phyloP scores from a whole-genome alignment of 2,888 invertebrate genomes.

The Nasonia oneida region DNA sequence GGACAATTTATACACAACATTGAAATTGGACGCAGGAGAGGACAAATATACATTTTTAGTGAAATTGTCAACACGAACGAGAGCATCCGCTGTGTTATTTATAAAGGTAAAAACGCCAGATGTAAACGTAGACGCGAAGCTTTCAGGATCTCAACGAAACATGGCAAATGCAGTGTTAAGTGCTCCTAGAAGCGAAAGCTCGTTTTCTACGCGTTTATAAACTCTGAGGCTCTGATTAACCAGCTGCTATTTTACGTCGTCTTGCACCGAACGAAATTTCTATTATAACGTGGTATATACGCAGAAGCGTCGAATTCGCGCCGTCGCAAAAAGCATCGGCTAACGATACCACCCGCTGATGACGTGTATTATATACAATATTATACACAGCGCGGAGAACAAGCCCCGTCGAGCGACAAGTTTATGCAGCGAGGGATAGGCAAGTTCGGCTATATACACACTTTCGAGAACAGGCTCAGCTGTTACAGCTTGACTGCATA shows the following conservation, averaged over 20 bases:
- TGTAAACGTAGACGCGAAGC: no score
- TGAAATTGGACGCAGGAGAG: not conserved
- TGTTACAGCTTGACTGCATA: constrained; percentile 13
- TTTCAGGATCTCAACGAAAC: no score
- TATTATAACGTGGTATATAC: not conserved
- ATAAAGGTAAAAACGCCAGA: no score
- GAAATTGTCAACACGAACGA: no score
- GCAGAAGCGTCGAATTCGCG: not conserved
- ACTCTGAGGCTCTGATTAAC: no score
- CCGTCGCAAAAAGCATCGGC: not conserved
- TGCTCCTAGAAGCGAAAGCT: no score
- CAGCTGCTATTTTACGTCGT: no score
- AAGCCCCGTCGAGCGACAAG: not conserved
- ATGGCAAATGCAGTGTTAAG: no score
- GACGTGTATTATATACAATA: not conserved
- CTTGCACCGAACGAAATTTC: no score
- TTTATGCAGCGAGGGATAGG: not conserved
- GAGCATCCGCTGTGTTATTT: no score
- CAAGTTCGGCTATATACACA: not conserved
- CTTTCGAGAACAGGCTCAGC: constrained; percentile 14
- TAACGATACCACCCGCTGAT: not conserved
- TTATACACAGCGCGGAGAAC: not conserved
- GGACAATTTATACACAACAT: not conserved
- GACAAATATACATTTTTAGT: not conserved
- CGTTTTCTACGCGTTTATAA: no score